Evolutionary conservation across 2,797 vertebrate genomes (phyloP).

Genomic region (Saguinus oedipus): DNA sequence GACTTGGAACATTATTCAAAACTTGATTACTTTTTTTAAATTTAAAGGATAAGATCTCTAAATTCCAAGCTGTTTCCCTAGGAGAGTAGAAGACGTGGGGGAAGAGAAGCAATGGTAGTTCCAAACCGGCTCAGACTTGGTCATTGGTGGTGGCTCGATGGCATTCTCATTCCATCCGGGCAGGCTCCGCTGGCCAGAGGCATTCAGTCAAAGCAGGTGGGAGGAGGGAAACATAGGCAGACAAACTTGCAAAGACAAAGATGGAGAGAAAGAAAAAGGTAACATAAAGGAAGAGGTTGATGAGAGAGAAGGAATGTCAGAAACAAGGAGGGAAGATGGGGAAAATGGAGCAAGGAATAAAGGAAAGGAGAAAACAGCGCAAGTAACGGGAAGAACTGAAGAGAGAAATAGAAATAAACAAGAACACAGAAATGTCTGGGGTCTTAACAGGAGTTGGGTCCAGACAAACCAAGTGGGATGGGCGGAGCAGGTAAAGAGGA

Average conservation of each 20-base stretch:
- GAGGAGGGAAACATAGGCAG: background rate
- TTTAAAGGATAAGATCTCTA: conserved; percentile 58
- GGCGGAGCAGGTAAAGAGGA: background rate
- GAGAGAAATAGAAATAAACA: background rate
- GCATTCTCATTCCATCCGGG: conserved; percentile 73
- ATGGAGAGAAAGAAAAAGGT: background rate
- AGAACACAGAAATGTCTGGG: background rate
- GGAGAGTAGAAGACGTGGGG: conserved; percentile 56
- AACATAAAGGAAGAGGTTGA: background rate
- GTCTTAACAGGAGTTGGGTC: background rate
- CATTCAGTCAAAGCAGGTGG: conserved; percentile 66
- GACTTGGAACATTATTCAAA: conserved; percentile 20
- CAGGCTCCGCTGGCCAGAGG: conserved; percentile 51
- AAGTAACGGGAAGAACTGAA: background rate
- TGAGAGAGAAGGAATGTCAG: background rate
- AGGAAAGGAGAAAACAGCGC: background rate
- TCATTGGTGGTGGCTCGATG: conserved; percentile 40
- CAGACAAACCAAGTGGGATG: background rate
- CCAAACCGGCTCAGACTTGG: background rate
- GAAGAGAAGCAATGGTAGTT: conserved; percentile 79
- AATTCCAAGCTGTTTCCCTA: conserved; percentile 80
- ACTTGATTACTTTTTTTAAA: background rate
- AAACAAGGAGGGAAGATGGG: background rate
- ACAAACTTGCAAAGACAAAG: background rate
- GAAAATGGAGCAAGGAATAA: background rate